Base-by-base conservation (phyloP, 2,888 invertebrate species). In the Onthophagus sagittarius region DNA sequence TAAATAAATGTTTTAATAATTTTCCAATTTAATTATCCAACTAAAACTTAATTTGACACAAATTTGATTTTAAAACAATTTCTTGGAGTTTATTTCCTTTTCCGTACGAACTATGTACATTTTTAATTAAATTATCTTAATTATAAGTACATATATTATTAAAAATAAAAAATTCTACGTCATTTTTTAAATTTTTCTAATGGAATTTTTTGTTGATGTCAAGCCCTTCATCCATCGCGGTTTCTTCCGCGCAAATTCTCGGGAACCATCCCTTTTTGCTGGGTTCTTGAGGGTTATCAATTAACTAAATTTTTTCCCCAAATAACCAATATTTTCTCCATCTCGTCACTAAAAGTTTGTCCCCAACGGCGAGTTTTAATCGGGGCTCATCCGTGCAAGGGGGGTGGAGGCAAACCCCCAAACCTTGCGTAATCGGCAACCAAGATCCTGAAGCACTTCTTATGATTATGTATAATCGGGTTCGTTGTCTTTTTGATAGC, bases 321-420 rank as follows among this genome's bases (percentile, higher is more conserved):
- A 97, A 98, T 71, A 97, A 82, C 97, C 97, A 97, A 83, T 94
- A 95, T 94, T 90, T 92, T 81, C 94, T 90, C 91, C 96, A 96
- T 73, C 98, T 86, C 0, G 98, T 97, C 62, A 95, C 97, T 63
- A 90, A 85, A 6, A 98, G 88, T 7, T 87, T 83, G 82, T 97
- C 95, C 0, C 92, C 94, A 0, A 88, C 84, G 3, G 83, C 78
- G 0, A 98, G 86, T 76, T 90, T 87, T 78, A 98, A 91, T 15
- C 98, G 88, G 0, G 93, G 87, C 85, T 98, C 98, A 85, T 97
- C 97, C 0, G 92, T 92, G 82, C 93, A 95, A 1, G 97, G 98
- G 72, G 93, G 92, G 78, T 90, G 89, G 77, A 89, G 86, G 77
- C 90, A 89, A 2, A 93, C 91, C 72, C 88, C 86, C 76, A 89